These are phyloP conservation scores for Phalacrocorax pelagicus DNA, from an alignment of 2,113 vertebrate species.

Conservation along the genomic window DNA sequence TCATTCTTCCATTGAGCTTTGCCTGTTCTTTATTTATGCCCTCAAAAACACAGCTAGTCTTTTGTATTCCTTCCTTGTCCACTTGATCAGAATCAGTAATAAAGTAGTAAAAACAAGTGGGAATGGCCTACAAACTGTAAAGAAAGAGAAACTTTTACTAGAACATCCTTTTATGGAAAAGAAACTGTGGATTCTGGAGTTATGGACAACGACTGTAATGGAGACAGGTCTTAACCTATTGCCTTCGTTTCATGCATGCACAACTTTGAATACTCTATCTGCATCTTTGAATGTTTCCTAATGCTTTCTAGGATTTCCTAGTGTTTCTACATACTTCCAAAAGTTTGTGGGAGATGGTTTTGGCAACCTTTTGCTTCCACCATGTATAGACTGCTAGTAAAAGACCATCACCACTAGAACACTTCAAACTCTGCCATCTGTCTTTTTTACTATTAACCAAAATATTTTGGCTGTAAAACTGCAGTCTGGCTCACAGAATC, in stretches of 20 bases:
- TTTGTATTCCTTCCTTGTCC: not conserved
- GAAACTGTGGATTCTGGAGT: not conserved
- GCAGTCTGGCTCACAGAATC: not conserved
- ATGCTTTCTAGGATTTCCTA: not conserved
- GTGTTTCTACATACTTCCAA: not conserved
- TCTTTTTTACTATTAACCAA: not conserved
- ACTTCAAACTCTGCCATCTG: constrained; percentile 17
- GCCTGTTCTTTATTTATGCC: not conserved
- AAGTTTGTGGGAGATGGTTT: not conserved
- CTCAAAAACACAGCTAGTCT: not conserved
- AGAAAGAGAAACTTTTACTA: not conserved
- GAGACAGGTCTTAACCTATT: not conserved
- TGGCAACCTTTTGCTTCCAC: not conserved
- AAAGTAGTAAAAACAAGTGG: not conserved
- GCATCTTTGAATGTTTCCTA: not conserved
- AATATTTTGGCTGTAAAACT: constrained; percentile 15
- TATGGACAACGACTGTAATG: not conserved
- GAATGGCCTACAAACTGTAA: not conserved
- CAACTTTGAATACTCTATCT: accelerated
- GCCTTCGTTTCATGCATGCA: accelerated
- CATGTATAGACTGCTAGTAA: not conserved
- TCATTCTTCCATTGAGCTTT: not conserved
- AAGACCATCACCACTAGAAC: not conserved
- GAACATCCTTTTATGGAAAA: not conserved
- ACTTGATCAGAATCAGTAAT: not conserved